Conservation (phyloP, 2,888 invertebrate species). For the Euzophera pinguis region DNA sequence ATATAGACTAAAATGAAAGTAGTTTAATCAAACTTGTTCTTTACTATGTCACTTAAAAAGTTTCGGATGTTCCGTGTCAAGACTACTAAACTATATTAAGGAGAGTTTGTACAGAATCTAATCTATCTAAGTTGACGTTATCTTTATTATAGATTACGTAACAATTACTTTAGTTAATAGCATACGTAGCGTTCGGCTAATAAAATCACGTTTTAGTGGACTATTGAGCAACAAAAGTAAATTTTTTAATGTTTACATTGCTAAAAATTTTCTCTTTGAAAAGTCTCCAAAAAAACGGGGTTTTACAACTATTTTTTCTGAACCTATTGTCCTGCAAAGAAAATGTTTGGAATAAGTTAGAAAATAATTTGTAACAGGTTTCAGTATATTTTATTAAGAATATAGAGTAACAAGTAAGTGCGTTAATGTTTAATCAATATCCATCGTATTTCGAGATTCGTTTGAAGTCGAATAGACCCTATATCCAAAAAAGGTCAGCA, state of each 20-base stretch:
- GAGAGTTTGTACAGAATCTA: not conserved
- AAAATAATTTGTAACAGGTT: slow-evolving; percentile 19
- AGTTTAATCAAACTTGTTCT: slow-evolving; percentile 3
- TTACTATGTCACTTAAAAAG: slow-evolving; percentile 2
- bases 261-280: not conserved
- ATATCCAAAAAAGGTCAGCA: slow-evolving; percentile 28
- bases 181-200: too few species aligned
- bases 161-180: not conserved
- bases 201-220: too few species aligned
- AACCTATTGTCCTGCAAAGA: slow-evolving; percentile 18
- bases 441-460: slow-evolving; percentile 23
- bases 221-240: too few species aligned
- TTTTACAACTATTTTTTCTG: not conserved
- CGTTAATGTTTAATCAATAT: slow-evolving; percentile 26
- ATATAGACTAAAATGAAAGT: not conserved
- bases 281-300: not conserved
- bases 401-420: slow-evolving; percentile 13
- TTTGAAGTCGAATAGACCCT: slow-evolving; percentile 29
- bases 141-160: not conserved
- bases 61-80: not conserved
- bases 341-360: slow-evolving; percentile 21
- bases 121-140: not conserved
- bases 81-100: not conserved
- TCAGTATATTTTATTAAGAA: slow-evolving; percentile 19
- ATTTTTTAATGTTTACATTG: too few species aligned